A percentile compares a stretch with the other conserved stretches of the same genome.
phyloP scores from a whole-genome alignment of 1,140 invertebrate genomes.

The Neodiprion fabricii region DNA sequence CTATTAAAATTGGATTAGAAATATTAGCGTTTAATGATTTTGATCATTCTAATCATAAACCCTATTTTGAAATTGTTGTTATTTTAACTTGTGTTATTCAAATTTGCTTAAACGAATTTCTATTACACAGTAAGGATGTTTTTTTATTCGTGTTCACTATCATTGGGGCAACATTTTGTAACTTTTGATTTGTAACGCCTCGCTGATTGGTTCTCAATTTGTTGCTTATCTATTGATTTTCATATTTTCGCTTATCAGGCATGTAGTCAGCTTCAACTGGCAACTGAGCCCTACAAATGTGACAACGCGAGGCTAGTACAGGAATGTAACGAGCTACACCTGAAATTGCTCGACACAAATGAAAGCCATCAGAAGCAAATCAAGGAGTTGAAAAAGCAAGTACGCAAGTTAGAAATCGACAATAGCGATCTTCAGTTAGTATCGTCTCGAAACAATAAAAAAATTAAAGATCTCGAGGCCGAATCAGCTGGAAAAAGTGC shows the following conservation, averaged over 20 bases:
- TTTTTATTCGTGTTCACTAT: no score
- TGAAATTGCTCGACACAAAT: slow-evolving; percentile 69
- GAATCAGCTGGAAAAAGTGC: slow-evolving; percentile 66
- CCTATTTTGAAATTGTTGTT: no score
- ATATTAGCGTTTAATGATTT: no score
- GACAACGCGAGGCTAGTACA: slow-evolving; percentile 73
- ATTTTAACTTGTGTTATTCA: no score
- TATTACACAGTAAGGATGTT: no score
- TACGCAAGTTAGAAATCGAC: slow-evolving; percentile 66
- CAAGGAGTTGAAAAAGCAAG: slow-evolving; percentile 67
- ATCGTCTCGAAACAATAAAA: slow-evolving; percentile 65
- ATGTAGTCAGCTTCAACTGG: slow-evolving; percentile 64
- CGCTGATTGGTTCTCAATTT: no score
- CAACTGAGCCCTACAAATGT: slow-evolving; percentile 73
- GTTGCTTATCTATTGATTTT: no score
- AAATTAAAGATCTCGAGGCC: slow-evolving; percentile 63
- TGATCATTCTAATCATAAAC: no score
- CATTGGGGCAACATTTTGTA: no score
- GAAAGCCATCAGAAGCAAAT: slow-evolving; percentile 67
- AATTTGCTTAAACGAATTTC: no score
- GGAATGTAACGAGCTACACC: slow-evolving; percentile 76
- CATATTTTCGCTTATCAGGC: slow-evolving; percentile 49
- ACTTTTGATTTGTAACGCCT: no score
- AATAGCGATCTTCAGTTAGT: slow-evolving; percentile 65
- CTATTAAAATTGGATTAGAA: no score